Conservation (phyloP, 2,888 invertebrate species). For the Eilema depressum region DNA sequence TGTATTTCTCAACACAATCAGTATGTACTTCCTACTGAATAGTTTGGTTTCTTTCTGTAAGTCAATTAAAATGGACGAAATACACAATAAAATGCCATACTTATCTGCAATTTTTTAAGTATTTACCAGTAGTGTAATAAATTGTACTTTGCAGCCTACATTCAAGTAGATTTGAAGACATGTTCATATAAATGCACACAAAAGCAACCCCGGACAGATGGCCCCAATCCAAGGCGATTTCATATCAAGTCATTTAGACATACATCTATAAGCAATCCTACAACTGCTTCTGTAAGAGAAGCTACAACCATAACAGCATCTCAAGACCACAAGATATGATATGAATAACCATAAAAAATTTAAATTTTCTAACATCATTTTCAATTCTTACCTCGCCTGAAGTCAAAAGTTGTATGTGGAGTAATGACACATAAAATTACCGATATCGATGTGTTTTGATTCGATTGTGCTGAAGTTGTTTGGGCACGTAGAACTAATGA, state of each 20-base stretch:
- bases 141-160: constrained; percentile 35
- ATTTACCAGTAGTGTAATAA: not conserved
- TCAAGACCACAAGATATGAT: not conserved
- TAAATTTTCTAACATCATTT: not conserved
- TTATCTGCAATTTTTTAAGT: too few relatives aligned
- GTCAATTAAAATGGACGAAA: too few relatives aligned
- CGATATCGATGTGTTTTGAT: too few relatives aligned
- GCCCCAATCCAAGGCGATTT: not conserved
- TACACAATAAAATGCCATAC: too few relatives aligned
- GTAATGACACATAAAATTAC: too few relatives aligned
- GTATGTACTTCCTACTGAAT: too few relatives aligned
- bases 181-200: constrained; percentile 38
- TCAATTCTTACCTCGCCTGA: constrained; percentile 4
- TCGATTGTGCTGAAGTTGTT: not conserved
- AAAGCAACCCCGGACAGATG: not conserved
- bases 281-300: not conserved
- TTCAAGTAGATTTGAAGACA: constrained; percentile 23
- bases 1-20: too few relatives aligned
- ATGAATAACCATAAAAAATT: not conserved
- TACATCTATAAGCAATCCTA: not conserved
- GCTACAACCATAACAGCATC: not conserved
- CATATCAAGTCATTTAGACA: not conserved
- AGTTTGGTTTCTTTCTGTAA: too few relatives aligned
- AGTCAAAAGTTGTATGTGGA: not conserved
- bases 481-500: not conserved